Percentiles rank a stretch among this genome's conserved stretches.
Conservation (phyloP, 2,888 invertebrate species). For the Tupiocoris notatus region DNA sequence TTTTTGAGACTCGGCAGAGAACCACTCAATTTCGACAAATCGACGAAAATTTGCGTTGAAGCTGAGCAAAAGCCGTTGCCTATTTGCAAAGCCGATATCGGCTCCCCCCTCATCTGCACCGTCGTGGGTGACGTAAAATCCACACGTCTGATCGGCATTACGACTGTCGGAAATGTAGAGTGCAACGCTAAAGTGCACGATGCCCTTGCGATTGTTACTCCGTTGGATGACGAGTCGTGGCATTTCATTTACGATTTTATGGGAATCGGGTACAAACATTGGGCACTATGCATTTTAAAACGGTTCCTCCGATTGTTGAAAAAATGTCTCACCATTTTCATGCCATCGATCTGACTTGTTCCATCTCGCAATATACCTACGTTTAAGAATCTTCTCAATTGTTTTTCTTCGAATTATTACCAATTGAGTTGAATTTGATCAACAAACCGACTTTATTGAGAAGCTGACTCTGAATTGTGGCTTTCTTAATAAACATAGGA, state of each 20-base stretch:
- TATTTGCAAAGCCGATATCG: constrained; percentile 8
- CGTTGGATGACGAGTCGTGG: constrained; percentile 8
- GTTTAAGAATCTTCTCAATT: no score
- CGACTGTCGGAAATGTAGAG: background rate
- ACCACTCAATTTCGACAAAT: background rate
- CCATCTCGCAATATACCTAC: no score
- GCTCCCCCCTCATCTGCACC: constrained; percentile 9
- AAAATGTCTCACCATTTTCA: no score
- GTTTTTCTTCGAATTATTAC: no score
- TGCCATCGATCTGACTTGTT: no score
- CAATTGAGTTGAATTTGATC: no score
- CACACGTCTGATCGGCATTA: background rate
- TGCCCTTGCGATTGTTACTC: constrained; percentile 2
- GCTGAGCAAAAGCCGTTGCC: constrained; percentile 3
- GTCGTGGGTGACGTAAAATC: background rate
- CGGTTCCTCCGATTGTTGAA: background rate
- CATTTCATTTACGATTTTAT: constrained; percentile 5
- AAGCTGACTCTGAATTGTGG: no score
- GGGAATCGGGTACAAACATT: background rate
- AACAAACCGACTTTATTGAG: no score
- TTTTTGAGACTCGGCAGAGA: background rate
- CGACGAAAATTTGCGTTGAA: background rate
- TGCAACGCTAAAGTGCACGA: background rate
- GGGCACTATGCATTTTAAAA: background rate
- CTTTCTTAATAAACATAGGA: no score